These are phyloP conservation scores for Conus canariensis DNA, from an alignment of 2,888 invertebrate species.

Conservation along the genomic window DNA sequence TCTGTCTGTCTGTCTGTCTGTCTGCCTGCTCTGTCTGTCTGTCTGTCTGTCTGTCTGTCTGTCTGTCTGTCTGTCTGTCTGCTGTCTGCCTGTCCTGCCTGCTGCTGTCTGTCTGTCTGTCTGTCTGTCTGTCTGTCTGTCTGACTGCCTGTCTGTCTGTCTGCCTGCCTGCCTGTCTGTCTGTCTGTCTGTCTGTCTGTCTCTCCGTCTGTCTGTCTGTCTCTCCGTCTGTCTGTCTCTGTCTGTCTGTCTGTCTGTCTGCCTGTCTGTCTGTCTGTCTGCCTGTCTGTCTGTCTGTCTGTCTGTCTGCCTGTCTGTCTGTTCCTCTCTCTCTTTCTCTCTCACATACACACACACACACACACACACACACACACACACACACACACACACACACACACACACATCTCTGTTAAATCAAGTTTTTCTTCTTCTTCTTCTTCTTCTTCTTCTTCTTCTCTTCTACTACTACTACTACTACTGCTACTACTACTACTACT, in stretches of 20 bases:
- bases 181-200: not conserved
- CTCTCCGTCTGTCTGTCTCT: not conserved
- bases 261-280: not conserved
- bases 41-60: not conserved
- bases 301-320: not conserved
- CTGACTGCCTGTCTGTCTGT: not conserved
- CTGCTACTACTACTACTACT: no score
- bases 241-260: not conserved
- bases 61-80: not conserved
- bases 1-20: not conserved
- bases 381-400: slow-evolving; percentile 13
- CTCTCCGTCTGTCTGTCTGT: not conserved
- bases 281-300: not conserved
- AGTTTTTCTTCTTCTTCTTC: no score
- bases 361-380: slow-evolving; percentile 13
- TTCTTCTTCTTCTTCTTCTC: no score
- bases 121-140: not conserved
- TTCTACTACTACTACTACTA: no score
- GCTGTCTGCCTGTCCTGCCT: not conserved
- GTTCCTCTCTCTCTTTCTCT: not conserved
- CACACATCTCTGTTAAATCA: not conserved
- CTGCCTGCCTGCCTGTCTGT: not conserved
- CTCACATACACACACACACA: not conserved
- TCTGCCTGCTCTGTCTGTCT: no score
- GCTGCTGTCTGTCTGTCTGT: not conserved